Conservation (phyloP, 1,140 invertebrate genomes). For the Cotesia glomerata region DNA sequence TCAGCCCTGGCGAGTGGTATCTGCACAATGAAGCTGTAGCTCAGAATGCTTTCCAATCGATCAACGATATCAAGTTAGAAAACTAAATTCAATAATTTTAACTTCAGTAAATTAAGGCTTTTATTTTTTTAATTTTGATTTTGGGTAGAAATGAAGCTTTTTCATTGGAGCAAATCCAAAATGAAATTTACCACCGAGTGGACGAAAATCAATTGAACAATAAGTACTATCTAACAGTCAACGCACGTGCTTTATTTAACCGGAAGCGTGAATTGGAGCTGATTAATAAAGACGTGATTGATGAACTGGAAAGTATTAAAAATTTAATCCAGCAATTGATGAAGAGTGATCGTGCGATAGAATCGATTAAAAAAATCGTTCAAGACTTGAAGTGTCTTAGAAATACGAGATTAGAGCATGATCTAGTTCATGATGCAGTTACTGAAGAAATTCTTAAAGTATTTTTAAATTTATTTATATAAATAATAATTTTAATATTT, state of each 20-base stretch:
- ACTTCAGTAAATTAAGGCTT: too few species aligned
- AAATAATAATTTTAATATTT: too few species aligned
- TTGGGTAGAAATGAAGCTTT: constrained; percentile 53
- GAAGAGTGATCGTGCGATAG: constrained; percentile 66
- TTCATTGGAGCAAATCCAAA: constrained; percentile 66
- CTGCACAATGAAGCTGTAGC: constrained; percentile 39
- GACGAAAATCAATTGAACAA: constrained; percentile 72
- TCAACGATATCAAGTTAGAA: constrained; percentile 38
- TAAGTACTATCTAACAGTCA: constrained; percentile 65
- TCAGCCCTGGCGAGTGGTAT: constrained; percentile 67
- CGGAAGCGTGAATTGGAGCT: constrained; percentile 74
- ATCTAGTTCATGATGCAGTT: constrained; percentile 78
- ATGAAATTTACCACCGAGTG: constrained; percentile 66
- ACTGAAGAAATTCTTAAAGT: constrained; percentile 77
- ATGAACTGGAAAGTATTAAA: constrained; percentile 70
- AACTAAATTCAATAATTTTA: too few species aligned
- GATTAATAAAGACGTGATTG: constrained; percentile 68
- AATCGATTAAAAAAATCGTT: constrained; percentile 69
- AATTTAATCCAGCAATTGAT: constrained; percentile 69
- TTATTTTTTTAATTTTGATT: not conserved
- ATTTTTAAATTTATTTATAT: not conserved
- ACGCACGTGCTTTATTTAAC: constrained; percentile 68
- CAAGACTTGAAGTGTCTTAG: constrained; percentile 62
- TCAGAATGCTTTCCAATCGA: constrained; percentile 37
- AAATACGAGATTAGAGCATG: constrained; percentile 71